These are phyloP conservation scores for Glyptemys insculpta DNA, from an alignment of 2,797 vertebrate genomes.

Conservation along the genomic window DNA sequence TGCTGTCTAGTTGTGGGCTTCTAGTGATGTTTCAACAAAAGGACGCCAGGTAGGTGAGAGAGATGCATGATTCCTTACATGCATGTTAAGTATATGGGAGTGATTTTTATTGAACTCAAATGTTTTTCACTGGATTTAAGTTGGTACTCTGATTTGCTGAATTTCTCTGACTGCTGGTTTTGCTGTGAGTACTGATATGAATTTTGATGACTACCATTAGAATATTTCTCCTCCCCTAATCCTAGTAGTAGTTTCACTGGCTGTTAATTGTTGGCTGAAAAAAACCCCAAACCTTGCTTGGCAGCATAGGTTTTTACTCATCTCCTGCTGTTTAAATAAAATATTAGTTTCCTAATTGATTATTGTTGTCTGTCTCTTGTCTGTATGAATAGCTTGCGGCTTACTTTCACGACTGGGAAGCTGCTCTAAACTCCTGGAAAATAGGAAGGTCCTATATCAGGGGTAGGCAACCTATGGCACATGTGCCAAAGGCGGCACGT, in stretches of 20 bases:
- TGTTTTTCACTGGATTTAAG: background rate
- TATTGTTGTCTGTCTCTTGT: slow-evolving; percentile 8
- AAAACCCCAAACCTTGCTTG: background rate
- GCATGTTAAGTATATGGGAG: background rate
- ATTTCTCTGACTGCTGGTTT: background rate
- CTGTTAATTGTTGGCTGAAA: slow-evolving; percentile 15
- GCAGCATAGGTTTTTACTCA: background rate
- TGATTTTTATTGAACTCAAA: background rate
- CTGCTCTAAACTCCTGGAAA: background rate
- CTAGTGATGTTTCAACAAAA: background rate
- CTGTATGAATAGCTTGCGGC: background rate
- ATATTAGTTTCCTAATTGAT: background rate
- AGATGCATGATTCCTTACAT: background rate
- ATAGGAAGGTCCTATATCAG: background rate
- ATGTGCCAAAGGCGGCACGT: too few relatives aligned
- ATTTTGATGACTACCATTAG: background rate
- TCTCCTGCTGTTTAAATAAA: slow-evolving; percentile 56
- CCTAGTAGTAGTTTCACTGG: background rate
- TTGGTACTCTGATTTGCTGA: background rate
- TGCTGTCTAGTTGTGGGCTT: slow-evolving; percentile 10
- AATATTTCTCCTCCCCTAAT: background rate
- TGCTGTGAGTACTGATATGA: background rate
- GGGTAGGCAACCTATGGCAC: too few relatives aligned
- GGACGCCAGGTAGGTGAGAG: slow-evolving; percentile 18
- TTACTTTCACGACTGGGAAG: background rate